These are phyloP conservation scores for Zaprionus gabonicus DNA, from an alignment of 1,140 invertebrate species.

Conservation along the genomic window DNA sequence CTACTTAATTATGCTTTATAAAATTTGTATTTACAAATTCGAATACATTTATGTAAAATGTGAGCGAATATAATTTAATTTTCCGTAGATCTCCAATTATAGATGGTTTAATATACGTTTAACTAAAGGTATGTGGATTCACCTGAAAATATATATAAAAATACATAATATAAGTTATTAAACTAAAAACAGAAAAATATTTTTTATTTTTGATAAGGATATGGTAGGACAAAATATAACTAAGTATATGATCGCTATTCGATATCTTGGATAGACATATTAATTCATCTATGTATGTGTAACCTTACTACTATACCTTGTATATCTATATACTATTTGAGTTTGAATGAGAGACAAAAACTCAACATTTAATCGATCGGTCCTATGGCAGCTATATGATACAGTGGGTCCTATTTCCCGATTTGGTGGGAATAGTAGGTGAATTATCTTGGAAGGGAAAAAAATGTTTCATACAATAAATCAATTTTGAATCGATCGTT, in stretches of 20 bases:
- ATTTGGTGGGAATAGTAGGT: constrained; percentile 3
- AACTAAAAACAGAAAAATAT: constrained; percentile 2
- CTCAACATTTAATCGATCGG: constrained; percentile 4
- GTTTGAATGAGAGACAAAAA: constrained; percentile 3
- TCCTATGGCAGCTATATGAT: constrained; percentile 12
- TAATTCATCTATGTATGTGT: background rate
- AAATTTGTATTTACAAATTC: constrained; percentile 74
- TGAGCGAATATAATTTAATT: constrained; percentile 68
- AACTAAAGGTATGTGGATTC: constrained; percentile 79
- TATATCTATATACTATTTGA: constrained; percentile 5
- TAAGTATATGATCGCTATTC: background rate
- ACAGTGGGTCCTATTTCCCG: constrained; percentile 9
- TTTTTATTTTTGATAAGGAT: constrained; percentile 12
- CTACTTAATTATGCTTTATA: constrained; percentile 76
- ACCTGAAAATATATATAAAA: constrained; percentile 58
- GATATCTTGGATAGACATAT: background rate
- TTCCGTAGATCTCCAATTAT: constrained; percentile 72
- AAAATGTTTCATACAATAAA: background rate
- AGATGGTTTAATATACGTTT: constrained; percentile 69
- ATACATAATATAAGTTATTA: constrained; percentile 19
- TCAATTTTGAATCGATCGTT: constrained; percentile 10
- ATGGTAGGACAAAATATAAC: background rate
- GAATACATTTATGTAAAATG: constrained; percentile 72
- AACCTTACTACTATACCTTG: constrained; percentile 6
- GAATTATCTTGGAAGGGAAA: constrained; percentile 6